A percentile compares a stretch with the other conserved stretches of the same genome.
Conservation (phyloP, 2,113 vertebrate species). For the Elachura formosa region DNA sequence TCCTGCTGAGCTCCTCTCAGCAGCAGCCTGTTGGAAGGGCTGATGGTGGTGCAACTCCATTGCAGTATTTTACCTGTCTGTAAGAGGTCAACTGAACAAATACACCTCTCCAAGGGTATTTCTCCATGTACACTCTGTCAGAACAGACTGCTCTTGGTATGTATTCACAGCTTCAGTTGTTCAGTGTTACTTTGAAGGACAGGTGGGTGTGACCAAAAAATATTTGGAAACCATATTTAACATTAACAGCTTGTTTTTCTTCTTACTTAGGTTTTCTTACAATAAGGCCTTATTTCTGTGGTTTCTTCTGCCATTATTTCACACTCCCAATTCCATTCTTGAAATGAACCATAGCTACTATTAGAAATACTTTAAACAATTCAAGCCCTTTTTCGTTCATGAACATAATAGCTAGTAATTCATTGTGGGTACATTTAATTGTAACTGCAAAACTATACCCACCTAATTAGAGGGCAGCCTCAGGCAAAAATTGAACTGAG, state of each 20-base stretch:
- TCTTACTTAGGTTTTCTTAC: neutral
- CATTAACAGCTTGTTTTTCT: neutral
- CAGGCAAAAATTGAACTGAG: conserved; percentile 21
- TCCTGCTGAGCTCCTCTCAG: neutral
- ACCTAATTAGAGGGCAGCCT: conserved; percentile 40
- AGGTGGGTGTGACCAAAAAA: neutral
- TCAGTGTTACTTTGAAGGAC: neutral
- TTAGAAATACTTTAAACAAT: conserved; percentile 14
- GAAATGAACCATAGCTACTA: conserved; percentile 28
- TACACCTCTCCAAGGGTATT: neutral
- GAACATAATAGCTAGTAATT: conserved; percentile 28
- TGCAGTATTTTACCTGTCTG: neutral
- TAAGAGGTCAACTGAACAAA: neutral
- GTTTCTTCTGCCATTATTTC: conserved; percentile 37
- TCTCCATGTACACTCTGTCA: fast-evolving
- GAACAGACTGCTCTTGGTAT: neutral
- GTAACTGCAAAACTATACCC: conserved; percentile 36
- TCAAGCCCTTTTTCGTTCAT: conserved; percentile 10
- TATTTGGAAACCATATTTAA: neutral
- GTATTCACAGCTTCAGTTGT: neutral
- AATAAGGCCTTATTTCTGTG: neutral
- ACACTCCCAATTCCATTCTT: conserved; percentile 12
- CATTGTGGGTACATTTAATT: conserved; percentile 19
- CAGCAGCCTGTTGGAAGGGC: neutral
- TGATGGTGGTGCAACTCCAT: neutral